phyloP scores from a whole-genome alignment of 2,888 invertebrate species.

The Subacronicta megacephala region DNA sequence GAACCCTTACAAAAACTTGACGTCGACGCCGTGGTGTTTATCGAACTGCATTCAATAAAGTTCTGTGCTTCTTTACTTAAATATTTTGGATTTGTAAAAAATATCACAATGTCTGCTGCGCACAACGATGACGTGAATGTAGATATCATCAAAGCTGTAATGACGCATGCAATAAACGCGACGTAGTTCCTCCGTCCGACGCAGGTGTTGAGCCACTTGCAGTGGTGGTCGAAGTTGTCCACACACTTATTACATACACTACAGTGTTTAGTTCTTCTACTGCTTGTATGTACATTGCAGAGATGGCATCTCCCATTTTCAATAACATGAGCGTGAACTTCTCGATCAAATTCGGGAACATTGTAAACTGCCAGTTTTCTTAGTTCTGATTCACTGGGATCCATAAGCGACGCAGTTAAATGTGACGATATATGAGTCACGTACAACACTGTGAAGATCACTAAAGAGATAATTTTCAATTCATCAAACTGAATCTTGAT shows the following conservation, averaged over 20 bases:
- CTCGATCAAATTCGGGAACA: slow-evolving; percentile 96
- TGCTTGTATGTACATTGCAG: slow-evolving; percentile 94
- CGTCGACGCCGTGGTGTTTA: slow-evolving; percentile 48
- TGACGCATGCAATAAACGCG: slow-evolving; percentile 94
- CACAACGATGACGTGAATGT: slow-evolving; percentile 92
- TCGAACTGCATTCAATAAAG: slow-evolving; percentile 73
- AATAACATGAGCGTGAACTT: slow-evolving; percentile 97
- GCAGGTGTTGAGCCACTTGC: slow-evolving; percentile 99
- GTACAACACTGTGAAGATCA: slow-evolving; percentile 91
- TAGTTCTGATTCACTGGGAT: slow-evolving; percentile 96
- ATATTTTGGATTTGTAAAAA: slow-evolving; percentile 90
- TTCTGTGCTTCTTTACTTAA: slow-evolving; percentile 89
- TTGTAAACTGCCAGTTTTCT: slow-evolving; percentile 90
- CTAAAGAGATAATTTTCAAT: slow-evolving; percentile 90
- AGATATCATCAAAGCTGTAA: slow-evolving; percentile 93
- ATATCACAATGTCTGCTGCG: slow-evolving; percentile 92
- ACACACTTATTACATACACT: slow-evolving; percentile 99
- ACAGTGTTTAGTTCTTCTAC: slow-evolving; percentile 97
- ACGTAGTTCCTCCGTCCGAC: slow-evolving; percentile 97
- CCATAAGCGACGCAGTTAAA: slow-evolving; percentile 93
- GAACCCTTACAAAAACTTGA: slow-evolving; percentile 74
- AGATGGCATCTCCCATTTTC: slow-evolving; percentile 98
- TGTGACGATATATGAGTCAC: slow-evolving; percentile 93
- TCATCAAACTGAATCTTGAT: slow-evolving; percentile 92
- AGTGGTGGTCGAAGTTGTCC: slow-evolving; percentile 98